Percentiles rank a stretch among this genome's conserved stretches.
These are phyloP conservation scores for Camptogramma bilineatum DNA, from an alignment of 2,888 invertebrate genomes.

Conservation along the genomic window DNA sequence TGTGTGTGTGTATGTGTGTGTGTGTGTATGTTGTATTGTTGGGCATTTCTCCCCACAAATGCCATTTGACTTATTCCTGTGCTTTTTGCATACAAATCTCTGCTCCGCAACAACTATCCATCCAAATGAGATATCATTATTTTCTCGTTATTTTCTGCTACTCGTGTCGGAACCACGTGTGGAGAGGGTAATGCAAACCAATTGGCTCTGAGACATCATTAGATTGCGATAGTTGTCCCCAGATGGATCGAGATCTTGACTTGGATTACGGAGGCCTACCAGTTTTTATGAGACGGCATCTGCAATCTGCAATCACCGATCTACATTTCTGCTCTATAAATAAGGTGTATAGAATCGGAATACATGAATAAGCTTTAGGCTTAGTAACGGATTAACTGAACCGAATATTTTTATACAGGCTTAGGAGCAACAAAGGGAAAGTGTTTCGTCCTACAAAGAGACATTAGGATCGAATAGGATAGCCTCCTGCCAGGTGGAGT, in stretches of 20 bases:
- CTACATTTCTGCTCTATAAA: neutral
- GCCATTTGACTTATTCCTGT: no score
- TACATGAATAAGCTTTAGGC: neutral
- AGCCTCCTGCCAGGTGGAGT: no score
- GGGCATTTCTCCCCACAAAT: no score
- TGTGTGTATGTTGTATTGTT: no score
- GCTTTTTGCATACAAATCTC: no score
- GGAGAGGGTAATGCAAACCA: neutral
- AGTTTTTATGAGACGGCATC: conserved; percentile 33
- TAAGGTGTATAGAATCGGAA: neutral
- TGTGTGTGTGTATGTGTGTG: no score
- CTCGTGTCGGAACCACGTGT: neutral
- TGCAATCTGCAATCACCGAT: conserved; percentile 28
- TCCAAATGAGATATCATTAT: neutral
- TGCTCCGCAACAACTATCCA: no score
- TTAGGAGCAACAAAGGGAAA: no score
- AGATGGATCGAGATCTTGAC: conserved; percentile 35
- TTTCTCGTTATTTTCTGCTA: neutral
- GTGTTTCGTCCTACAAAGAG: no score
- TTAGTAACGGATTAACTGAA: no score
- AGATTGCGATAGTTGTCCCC: conserved; percentile 19
- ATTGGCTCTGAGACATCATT: conserved; percentile 4
- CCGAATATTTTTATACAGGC: no score
- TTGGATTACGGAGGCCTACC: conserved; percentile 29
- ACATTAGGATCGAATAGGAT: no score